Evolutionary conservation across 1,140 invertebrate genomes (phyloP), one percentile per base, ranked within the genome.

Genomic region (Acarapis woodi): DNA sequence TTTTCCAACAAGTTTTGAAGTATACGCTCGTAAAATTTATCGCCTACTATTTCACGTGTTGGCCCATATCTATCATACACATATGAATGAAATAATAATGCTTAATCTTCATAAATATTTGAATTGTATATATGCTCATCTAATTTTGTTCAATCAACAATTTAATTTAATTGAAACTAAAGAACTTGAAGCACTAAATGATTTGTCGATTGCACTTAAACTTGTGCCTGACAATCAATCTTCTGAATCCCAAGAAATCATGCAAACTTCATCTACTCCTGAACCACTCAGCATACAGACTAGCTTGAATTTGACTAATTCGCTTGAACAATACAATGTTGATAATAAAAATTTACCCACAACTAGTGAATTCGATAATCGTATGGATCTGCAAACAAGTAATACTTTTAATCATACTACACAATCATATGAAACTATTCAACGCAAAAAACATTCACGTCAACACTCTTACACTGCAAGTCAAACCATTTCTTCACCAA

Each of bases 31-130:
- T 57, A 88, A 87, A 60, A 88, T 94, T 54, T 70, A 87, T 59
- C 72, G 78, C 53, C 68, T 88, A 60, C 66, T 93, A 61, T 93
- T 87, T 65, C 85, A 93, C 60, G 82, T 94, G 51, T 65, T 94
- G 64, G 82, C 85, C 53, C 87, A 96, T 63, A 67, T 94, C 52
- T 94, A 94, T 63, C 80, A 88, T 59, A 74, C 75, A 59, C 88
- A 96, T 68, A 93, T 90, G 62, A 69, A 75, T 60, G 78, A 90
- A 62, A 70, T 93, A 49, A 73, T 79, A 49, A 65, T 80, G 47
- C 67, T 94, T 52, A 73, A 73, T 49, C 65, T 93, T 48, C 82
- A 90, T 61, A 69, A 77, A 50, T 80, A 90, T 61, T 68, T 88
- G 54, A 88, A 88, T 64, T 75, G 79, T 59, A 76, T 90, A 40